Evolutionary conservation across 2,113 vertebrate genomes (phyloP).

Genomic region (Falco punctatus): DNA sequence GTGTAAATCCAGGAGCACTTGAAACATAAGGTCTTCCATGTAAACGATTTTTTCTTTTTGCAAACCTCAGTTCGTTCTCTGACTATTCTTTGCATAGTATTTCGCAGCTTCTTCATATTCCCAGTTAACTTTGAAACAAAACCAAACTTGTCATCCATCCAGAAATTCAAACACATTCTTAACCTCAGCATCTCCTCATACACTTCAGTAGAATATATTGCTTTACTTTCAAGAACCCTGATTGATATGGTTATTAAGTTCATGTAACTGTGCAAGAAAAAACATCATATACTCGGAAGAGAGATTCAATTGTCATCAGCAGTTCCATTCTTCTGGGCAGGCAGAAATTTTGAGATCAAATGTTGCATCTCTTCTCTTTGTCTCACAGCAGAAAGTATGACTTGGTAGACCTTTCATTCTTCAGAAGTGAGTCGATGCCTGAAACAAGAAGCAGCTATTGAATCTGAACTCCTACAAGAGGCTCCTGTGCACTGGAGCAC

Average conservation of each 20-base stretch:
- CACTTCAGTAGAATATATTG: constrained; percentile 51
- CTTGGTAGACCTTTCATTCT: constrained; percentile 50
- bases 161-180: constrained; percentile 64
- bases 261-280: constrained; percentile 58
- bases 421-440: constrained; percentile 8
- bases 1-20: constrained; percentile 18
- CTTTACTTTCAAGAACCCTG: constrained; percentile 61
- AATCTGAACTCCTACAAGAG: constrained; percentile 1
- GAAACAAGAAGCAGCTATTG: constrained; percentile 14
- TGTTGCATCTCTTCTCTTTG: constrained; percentile 46
- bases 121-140: constrained; percentile 46
- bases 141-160: constrained; percentile 52
- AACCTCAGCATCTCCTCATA: constrained; percentile 44
- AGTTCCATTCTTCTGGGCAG: constrained; percentile 31
- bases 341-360: constrained; percentile 66
- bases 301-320: constrained; percentile 56
- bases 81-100: constrained; percentile 12
- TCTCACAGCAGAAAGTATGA: constrained; percentile 26
- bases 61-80: constrained; percentile 25
- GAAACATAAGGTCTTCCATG: constrained; percentile 7
- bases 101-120: constrained; percentile 30
- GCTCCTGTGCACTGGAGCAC: not conserved
- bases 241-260: constrained; percentile 71
- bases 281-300: constrained; percentile 42
- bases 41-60: constrained; percentile 16